Base-by-base conservation (phyloP, 1,140 invertebrate species). In the Drosophila navojoa region DNA sequence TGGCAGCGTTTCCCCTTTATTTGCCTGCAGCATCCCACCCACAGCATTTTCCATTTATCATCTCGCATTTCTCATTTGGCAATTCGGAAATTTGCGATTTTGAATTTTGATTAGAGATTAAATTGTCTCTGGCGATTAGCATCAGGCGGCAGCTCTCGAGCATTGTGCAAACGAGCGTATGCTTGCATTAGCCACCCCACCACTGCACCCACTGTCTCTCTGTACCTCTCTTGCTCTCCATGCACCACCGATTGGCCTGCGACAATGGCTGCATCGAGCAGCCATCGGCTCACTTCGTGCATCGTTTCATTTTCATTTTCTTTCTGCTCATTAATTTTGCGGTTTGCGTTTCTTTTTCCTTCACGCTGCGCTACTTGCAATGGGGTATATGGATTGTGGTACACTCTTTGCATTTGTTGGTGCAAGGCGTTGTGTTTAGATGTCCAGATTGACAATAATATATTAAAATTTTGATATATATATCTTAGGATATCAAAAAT, bases 61-160 rank as follows among this genome's bases (percentile, higher is more conserved):
- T 64, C 59, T 29, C 69, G 40, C 57, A 62, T 52, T 53, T 66
- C 57, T 42, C 55, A 69, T 68, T 73, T 73, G 55, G 49, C 66
- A 64, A 59, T 62, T 50, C 61, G 80, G 80, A 79, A 82, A 87
- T 86, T 89, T 89, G 79, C 60, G 67, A 87, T 89, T 87, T 87
- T 82, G 84, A 87, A 87, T 87, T 87, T 89, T 87, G 84, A 87
- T 87, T 87, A 84, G 82, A 87, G 82, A 89, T 89, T 87, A 87
- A 87, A 89, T 89, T 87, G 82, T 87, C 82, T 79, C 79, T 89
- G 76, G 72, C 79, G 82, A 87, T 87, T 87, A 87, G 82, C 82
- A 82, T 86, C 76, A 79, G 63, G 60, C 71, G 50, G 50, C 52
- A 59, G 27, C 57, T 32, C 63, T 71, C 70, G 55, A 75, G 60